A percentile compares a stretch with the other conserved stretches of the same genome.
These are phyloP conservation scores for Parasteatoda tepidariorum DNA, from an alignment of 1,140 invertebrate species.

Conservation along the genomic window DNA sequence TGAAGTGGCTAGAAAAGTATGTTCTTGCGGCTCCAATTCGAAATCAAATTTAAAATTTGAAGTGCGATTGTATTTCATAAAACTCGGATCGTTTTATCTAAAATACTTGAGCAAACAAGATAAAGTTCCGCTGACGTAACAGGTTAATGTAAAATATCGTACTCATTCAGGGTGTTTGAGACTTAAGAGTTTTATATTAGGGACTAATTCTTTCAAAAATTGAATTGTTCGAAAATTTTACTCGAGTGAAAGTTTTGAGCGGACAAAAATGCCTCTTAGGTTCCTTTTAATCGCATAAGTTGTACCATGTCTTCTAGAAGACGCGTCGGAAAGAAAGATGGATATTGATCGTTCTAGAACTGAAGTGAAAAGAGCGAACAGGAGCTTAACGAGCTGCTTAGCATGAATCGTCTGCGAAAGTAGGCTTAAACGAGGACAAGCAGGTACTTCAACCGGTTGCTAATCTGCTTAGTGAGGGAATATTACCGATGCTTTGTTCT, in stretches of 20 bases:
- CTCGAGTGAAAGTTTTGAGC: background rate
- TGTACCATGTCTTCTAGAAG: background rate
- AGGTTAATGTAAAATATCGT: background rate
- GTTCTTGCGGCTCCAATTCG: background rate
- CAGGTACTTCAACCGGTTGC: conserved; percentile 48
- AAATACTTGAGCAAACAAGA: background rate
- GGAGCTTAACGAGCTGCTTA: conserved; percentile 48
- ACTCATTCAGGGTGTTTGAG: background rate
- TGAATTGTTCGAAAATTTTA: background rate
- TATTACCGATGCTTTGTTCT: conserved; percentile 18
- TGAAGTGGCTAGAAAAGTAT: background rate
- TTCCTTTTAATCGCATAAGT: conserved; percentile 34
- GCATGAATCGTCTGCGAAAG: conserved; percentile 41
- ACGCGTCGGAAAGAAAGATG: background rate
- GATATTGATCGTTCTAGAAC: conserved; percentile 16
- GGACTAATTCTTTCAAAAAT: background rate
- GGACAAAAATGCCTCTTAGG: conserved; percentile 1
- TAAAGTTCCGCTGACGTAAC: background rate
- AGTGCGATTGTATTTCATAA: too few species aligned
- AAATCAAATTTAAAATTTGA: conserved; percentile 2
- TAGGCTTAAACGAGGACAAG: conserved; percentile 47
- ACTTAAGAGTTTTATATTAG: background rate
- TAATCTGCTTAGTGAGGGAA: conserved; percentile 36
- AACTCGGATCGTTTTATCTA: too few species aligned
- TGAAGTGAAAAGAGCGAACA: conserved; percentile 16